phyloP scores from a whole-genome alignment of 2,113 vertebrate genomes.

The Lepus timidus region DNA sequence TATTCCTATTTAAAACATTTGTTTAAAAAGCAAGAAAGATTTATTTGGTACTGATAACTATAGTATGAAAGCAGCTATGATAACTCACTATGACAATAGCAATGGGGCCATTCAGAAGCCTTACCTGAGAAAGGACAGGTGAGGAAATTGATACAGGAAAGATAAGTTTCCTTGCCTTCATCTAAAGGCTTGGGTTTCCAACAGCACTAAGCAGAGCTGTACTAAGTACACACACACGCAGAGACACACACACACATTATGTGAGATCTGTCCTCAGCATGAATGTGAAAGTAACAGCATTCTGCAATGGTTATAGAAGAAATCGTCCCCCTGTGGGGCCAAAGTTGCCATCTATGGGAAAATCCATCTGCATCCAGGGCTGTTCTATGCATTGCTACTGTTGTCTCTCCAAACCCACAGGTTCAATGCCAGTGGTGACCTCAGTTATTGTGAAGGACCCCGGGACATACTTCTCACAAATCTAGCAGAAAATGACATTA shows the following conservation, averaged over 20 bases:
- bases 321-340: background rate
- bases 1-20: slow-evolving; percentile 72
- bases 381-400: background rate
- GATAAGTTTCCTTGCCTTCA: slow-evolving; percentile 18
- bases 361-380: background rate
- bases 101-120: slow-evolving; percentile 57
- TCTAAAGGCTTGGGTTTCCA: slow-evolving; percentile 8
- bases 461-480: slow-evolving; percentile 24
- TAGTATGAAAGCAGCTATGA: background rate
- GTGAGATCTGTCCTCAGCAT: background rate
- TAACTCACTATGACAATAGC: slow-evolving; percentile 71
- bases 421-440: background rate
- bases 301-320: background rate
- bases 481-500: background rate
- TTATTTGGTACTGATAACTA: slow-evolving; percentile 74
- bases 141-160: slow-evolving; percentile 17
- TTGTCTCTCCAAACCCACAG: background rate
- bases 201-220: background rate
- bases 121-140: slow-evolving; percentile 44
- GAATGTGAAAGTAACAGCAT: background rate
- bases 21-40: slow-evolving; percentile 72
- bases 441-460: background rate
- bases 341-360: background rate
- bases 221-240: background rate
- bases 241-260: background rate